Evolutionary conservation across 2,797 vertebrate genomes (phyloP).

Genomic region (Caiman crocodilus): DNA sequence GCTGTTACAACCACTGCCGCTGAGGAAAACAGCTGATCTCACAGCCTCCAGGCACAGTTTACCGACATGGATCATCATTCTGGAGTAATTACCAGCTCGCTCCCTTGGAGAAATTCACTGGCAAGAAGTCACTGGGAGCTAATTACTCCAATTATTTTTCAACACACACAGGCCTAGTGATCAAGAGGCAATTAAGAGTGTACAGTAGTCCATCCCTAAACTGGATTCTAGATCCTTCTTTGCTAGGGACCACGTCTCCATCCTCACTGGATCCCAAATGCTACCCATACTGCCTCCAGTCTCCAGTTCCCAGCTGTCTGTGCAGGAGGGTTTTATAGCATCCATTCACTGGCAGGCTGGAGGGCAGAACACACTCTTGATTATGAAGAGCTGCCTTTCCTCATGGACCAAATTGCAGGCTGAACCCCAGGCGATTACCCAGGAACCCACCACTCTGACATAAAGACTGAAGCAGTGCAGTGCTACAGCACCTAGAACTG

Average conservation of each 20-base stretch:
- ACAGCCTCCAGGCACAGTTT: constrained; percentile 35
- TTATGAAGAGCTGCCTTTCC: neutral
- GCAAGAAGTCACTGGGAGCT: constrained; percentile 49
- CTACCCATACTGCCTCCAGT: accelerated
- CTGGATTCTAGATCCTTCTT: neutral
- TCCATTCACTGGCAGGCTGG: neutral
- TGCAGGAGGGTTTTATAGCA: neutral
- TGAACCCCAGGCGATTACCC: neutral
- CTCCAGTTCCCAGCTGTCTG: neutral
- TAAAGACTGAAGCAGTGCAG: neutral
- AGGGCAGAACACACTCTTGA: neutral
- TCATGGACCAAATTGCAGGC: neutral
- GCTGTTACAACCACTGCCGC: neutral
- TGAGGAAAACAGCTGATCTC: neutral
- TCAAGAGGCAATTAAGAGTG: neutral
- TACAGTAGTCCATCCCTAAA: neutral
- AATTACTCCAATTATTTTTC: constrained; percentile 71
- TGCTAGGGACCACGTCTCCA: neutral
- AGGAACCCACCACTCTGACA: too few relatives aligned
- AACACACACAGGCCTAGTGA: neutral
- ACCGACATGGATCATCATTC: constrained; percentile 28
- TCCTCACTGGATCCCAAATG: neutral
- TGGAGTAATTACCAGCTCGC: constrained; percentile 62
- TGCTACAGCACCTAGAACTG: neutral
- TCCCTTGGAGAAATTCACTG: constrained; percentile 26